These are phyloP conservation scores for Zeuzera pyrina DNA, from an alignment of 2,888 invertebrate species.

Conservation along the genomic window DNA sequence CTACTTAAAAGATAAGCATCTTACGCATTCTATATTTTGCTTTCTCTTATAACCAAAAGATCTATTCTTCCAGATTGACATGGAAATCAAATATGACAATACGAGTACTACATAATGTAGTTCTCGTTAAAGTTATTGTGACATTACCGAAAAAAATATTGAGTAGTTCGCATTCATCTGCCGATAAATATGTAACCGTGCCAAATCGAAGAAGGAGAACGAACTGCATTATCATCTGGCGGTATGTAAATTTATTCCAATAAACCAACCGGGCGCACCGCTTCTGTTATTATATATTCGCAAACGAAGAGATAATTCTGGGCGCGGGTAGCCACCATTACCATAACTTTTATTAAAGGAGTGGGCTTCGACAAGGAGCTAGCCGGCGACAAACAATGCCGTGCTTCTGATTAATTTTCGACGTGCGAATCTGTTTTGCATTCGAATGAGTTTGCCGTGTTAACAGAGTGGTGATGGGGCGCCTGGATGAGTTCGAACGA, in stretches of 20 bases:
- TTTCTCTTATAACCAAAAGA: too few relatives aligned
- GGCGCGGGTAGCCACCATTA: slow-evolving; percentile 58
- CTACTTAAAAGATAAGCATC: too few relatives aligned
- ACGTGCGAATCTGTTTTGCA: slow-evolving; percentile 63
- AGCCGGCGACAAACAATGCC: slow-evolving; percentile 57
- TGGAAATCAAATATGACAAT: too few relatives aligned
- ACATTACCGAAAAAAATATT: too few relatives aligned
- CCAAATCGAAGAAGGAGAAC: slow-evolving; percentile 49
- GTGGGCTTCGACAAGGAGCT: slow-evolving; percentile 46
- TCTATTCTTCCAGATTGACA: too few relatives aligned
- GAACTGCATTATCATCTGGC: slow-evolving; percentile 52
- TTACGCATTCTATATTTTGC: too few relatives aligned
- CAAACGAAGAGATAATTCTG: slow-evolving; percentile 70
- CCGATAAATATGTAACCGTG: slow-evolving; percentile 67
- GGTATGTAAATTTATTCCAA: slow-evolving; percentile 72
- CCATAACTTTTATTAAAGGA: slow-evolving; percentile 72
- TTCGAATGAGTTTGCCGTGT: slow-evolving; percentile 44
- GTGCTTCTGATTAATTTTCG: slow-evolving; percentile 59
- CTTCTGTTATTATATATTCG: slow-evolving; percentile 69
- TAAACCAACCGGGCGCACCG: slow-evolving; percentile 53
- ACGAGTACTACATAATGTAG: too few relatives aligned
- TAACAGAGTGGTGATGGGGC: slow-evolving; percentile 30
- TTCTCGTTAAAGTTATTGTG: too few relatives aligned
- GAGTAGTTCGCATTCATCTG: slow-evolving; percentile 53
- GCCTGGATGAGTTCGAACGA: neutral